Evolutionary conservation across 2,888 invertebrate species (phyloP), one percentile per base, ranked within the genome.

Genomic region (Leptogaster cylindrica): DNA sequence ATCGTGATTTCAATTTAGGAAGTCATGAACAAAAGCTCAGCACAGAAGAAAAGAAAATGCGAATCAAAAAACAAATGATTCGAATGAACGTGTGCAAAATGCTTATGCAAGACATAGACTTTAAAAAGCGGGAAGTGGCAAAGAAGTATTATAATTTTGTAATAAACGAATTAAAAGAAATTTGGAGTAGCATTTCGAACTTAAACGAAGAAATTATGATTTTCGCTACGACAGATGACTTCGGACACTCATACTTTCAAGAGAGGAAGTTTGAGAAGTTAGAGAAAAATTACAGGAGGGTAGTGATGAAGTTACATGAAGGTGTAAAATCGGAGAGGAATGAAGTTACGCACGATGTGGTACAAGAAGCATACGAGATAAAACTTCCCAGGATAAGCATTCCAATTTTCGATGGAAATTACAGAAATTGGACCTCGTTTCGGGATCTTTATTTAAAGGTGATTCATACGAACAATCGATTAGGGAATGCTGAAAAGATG

Each of bases 171-270:
- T 7, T 41, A 7, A 2, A 14, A 2, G 41, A 41, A 41, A 7
- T 41, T 5, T 41, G 41, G 16, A 41, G 18, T 41, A 41, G 18
- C 18, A 41, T 41, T 41, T 16, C 14, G 16, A 6, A 12, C 12
- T 41, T 41, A 41, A 14, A 41, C 8, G 41, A 41, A 41, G 41
- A 41, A 12, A 41, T 41, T 12, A 12, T 41, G 41, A 41, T 41
- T 16, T 12, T 16, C 41, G 16, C 41, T 12, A 12, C 41, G 1
- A 8, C 41, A 8, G 16, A 14, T 2, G 41, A 41, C 18, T 16
- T 36, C n/a, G 36, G 12, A 3, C 36, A 36, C 36, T 12, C 36
- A 6, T 36, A 36, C 6, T 36, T 36, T 36, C 36, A 6, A 36
- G 36, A 36, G 12, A 36, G 12, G 3, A 36, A 2, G 3, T 36